A percentile compares a stretch with the other conserved stretches of the same genome.
These are phyloP conservation scores for Drosophila aff. DNA, from an alignment of 1,140 invertebrate genomes.

Conservation along the genomic window DNA sequence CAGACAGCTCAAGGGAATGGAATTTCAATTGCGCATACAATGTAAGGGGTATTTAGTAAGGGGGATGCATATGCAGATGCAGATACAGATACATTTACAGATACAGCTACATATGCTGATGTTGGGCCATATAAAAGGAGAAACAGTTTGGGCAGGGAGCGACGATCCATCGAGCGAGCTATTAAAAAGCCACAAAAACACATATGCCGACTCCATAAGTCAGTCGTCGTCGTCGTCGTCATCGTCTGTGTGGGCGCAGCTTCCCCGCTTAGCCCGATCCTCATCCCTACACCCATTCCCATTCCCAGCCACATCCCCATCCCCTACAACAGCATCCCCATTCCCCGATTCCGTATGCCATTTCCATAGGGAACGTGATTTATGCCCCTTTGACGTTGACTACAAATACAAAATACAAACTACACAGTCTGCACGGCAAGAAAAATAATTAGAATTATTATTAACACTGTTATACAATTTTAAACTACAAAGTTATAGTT, in stretches of 20 bases:
- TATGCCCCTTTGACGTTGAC: constrained; percentile 69
- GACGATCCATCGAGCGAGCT: constrained; percentile 58
- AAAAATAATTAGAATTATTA: constrained; percentile 7
- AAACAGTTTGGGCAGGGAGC: constrained; percentile 14
- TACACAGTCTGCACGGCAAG: constrained; percentile 15
- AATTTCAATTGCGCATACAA: constrained; percentile 81
- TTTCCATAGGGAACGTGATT: constrained; percentile 52
- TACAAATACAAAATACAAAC: constrained; percentile 55
- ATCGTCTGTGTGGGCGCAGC: constrained; percentile 60
- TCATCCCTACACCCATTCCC: background rate
- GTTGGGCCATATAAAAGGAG: constrained; percentile 26
- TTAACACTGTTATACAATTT: background rate
- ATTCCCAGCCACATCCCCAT: background rate
- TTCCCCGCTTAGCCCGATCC: background rate
- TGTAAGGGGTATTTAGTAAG: constrained; percentile 52
- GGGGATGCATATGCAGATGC: constrained; percentile 13
- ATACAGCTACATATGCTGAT: constrained; percentile 5
- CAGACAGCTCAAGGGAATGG: constrained; percentile 58
- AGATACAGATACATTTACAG: background rate
- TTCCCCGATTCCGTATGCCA: constrained; percentile 4
- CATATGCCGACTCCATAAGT: constrained; percentile 72
- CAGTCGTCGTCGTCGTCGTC: constrained; percentile 35
- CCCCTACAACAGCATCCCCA: background rate
- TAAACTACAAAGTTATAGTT: background rate
- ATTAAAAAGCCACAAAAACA: constrained; percentile 81